A percentile compares a stretch with the other conserved stretches of the same genome.
Evolutionary conservation across 2,888 invertebrate species (phyloP).

Genomic region (Myopa testacea): DNA sequence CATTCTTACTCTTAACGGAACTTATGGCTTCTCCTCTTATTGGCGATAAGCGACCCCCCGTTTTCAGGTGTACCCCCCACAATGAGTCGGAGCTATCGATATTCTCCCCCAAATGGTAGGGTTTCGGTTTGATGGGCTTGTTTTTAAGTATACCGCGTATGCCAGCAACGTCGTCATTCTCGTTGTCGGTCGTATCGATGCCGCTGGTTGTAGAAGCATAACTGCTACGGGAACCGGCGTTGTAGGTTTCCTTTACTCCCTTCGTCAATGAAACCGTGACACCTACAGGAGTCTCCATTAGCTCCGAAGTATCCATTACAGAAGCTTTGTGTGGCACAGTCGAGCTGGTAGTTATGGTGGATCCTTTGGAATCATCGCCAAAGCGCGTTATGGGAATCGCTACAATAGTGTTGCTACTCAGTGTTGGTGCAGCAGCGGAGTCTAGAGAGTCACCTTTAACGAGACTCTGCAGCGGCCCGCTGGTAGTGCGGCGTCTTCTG

Average conservation of each 20-base stretch:
- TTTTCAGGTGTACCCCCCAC: conserved; percentile 71
- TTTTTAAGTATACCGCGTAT: conserved; percentile 81
- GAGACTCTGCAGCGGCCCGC: conserved; percentile 62
- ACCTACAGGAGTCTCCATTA: conserved; percentile 47
- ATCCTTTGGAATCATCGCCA: conserved; percentile 69
- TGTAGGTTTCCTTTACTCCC: conserved; percentile 51
- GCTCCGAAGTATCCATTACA: conserved; percentile 54
- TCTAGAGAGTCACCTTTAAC: conserved; percentile 58
- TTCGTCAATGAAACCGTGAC: conserved; percentile 62
- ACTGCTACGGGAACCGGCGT: conserved; percentile 53
- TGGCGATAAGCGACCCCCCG: conserved; percentile 50
- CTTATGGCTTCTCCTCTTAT: conserved; percentile 47
- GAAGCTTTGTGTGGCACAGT: conserved; percentile 59
- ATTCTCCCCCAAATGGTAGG: conserved; percentile 79
- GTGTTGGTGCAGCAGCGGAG: conserved; percentile 53
- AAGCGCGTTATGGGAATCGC: conserved; percentile 75
- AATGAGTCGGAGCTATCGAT: conserved; percentile 68
- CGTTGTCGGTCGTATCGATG: conserved; percentile 61
- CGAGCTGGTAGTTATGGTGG: conserved; percentile 52
- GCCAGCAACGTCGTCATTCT: conserved; percentile 68
- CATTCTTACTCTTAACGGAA: conserved; percentile 48
- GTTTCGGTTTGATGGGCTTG: conserved; percentile 79
- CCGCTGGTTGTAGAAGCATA: conserved; percentile 62
- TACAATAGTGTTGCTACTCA: conserved; percentile 58
- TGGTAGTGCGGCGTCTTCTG: conserved; percentile 74